phyloP scores from a whole-genome alignment of 2,113 vertebrate genomes.

The Psittacus erithacus region DNA sequence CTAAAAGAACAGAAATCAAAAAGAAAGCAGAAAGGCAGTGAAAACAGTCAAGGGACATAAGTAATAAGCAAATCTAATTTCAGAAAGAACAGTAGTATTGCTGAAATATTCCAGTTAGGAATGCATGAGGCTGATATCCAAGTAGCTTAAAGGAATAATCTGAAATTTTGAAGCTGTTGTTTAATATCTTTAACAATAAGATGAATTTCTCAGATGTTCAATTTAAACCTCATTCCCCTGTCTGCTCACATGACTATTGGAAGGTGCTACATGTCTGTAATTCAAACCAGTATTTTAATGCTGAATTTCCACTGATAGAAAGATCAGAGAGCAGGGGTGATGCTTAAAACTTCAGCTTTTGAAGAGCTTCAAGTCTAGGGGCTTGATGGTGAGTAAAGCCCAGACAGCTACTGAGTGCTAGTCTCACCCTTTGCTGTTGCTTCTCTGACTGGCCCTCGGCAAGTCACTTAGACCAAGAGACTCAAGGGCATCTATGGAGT shows the following conservation, averaged over 20 bases:
- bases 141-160: neutral
- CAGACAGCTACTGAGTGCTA: neutral
- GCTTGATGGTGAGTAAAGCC: neutral
- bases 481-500: neutral
- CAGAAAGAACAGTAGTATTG: neutral
- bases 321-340: neutral
- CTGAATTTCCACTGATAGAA: neutral
- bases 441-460: neutral
- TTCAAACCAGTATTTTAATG: neutral
- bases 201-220: neutral
- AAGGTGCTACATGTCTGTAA: neutral
- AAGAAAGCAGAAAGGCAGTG: neutral
- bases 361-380: neutral
- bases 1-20: neutral
- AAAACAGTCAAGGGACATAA: neutral
- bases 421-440: neutral
- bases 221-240: neutral
- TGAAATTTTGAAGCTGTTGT: neutral
- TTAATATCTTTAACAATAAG: neutral
- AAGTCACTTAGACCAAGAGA: neutral
- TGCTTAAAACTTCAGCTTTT: neutral
- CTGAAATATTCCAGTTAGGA: neutral
- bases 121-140: neutral
- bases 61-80: neutral
- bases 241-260: neutral